Evolutionary conservation across 2,797 vertebrate genomes (phyloP).

Genomic region (Poecilia picta): DNA sequence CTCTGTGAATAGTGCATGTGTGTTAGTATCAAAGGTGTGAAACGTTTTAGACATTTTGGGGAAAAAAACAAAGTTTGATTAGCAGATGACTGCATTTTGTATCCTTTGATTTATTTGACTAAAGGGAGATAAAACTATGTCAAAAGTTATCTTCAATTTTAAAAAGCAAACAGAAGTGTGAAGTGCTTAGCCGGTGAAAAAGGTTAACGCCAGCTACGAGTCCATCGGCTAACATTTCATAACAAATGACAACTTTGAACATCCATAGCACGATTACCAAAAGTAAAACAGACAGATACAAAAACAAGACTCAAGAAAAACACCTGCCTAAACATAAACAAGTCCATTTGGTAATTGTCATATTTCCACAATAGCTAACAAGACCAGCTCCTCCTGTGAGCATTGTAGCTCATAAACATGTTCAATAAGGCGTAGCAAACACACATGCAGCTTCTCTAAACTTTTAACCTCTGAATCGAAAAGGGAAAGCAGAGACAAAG

Average conservation of each 20-base stretch:
- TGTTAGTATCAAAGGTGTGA: neutral
- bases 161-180: neutral
- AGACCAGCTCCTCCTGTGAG: slow-evolving; percentile 9
- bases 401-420: slow-evolving; percentile 38
- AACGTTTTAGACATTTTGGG: neutral
- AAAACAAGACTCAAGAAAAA: slow-evolving; percentile 23
- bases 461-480: neutral
- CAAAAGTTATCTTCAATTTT: neutral
- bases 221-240: slow-evolving; percentile 34
- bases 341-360: neutral
- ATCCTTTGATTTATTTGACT: neutral
- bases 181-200: neutral
- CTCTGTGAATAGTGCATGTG: neutral
- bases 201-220: slow-evolving; percentile 13
- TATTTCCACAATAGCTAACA: slow-evolving; percentile 41
- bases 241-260: slow-evolving; percentile 40
- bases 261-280: slow-evolving; percentile 22
- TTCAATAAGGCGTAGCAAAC: slow-evolving; percentile 34
- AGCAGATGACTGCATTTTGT: neutral
- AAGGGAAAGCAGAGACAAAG: neutral
- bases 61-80: too few relatives aligned
- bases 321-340: neutral
- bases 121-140: neutral
- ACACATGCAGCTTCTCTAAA: slow-evolving; percentile 7
- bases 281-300: slow-evolving; percentile 33